A percentile compares a stretch with the other conserved stretches of the same genome.
Evolutionary conservation across 2,113 vertebrate genomes (phyloP).

Genomic region (Echinops telfairi): DNA sequence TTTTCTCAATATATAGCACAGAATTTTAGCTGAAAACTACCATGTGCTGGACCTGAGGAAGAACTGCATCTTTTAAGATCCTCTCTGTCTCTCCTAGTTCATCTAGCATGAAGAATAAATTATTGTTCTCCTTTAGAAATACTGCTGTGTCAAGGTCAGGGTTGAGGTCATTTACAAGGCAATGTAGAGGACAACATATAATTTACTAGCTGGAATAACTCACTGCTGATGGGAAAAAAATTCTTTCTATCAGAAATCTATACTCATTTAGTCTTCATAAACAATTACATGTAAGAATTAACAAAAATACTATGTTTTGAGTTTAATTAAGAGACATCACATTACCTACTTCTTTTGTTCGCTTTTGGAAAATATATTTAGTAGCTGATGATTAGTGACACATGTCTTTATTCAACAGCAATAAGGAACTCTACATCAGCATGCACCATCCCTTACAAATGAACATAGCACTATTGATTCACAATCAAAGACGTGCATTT

Average conservation of each 20-base stretch:
- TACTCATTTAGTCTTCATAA: conserved; percentile 74
- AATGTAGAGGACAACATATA: conserved; percentile 73
- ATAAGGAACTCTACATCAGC: conserved; percentile 74
- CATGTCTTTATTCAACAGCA: conserved; percentile 73
- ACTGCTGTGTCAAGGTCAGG: conserved; percentile 77
- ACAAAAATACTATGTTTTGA: conserved; percentile 57
- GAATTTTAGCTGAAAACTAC: conserved; percentile 61
- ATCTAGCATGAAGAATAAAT: conserved; percentile 74
- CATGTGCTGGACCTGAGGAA: neutral
- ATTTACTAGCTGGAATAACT: conserved; percentile 79
- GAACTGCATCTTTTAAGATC: neutral
- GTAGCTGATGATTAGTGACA: conserved; percentile 64
- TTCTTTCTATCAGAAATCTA: conserved; percentile 74
- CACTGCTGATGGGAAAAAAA: conserved; percentile 51
- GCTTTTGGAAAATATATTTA: conserved; percentile 76
- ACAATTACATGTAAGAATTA: conserved; percentile 67
- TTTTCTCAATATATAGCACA: conserved; percentile 53
- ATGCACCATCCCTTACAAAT: conserved; percentile 68
- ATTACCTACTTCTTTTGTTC: conserved; percentile 75
- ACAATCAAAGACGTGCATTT: conserved; percentile 29
- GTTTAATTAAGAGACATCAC: conserved; percentile 74
- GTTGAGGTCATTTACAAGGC: conserved; percentile 80
- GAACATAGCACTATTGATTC: conserved; percentile 73
- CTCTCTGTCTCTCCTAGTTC: conserved; percentile 54
- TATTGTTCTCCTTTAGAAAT: conserved; percentile 75